A percentile compares a stretch with the other conserved stretches of the same genome.
Conservation (phyloP, 2,113 vertebrate genomes). For the Pelecanoides urinatrix region DNA sequence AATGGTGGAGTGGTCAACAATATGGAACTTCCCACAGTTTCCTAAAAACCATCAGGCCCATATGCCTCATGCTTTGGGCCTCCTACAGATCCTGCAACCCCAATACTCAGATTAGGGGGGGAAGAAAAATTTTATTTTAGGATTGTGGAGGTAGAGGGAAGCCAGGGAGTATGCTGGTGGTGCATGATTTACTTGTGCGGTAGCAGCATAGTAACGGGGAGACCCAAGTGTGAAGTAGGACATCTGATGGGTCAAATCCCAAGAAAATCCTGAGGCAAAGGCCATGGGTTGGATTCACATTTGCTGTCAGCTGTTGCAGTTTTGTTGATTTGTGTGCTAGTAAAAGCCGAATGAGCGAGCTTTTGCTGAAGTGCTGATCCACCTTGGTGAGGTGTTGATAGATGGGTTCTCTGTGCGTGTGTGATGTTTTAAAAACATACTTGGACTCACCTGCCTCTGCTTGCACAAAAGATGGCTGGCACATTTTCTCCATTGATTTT, state of each 20-base stretch:
- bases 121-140: not conserved
- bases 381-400: not conserved
- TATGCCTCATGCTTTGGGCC: not conserved
- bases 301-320: not conserved
- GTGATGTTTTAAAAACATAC: not conserved
- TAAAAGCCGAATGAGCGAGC: not conserved
- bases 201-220: not conserved
- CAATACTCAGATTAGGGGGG: not conserved
- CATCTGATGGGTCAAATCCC: not conserved
- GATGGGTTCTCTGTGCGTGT: not conserved
- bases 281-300: not conserved
- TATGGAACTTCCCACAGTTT: not conserved
- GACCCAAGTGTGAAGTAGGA: not conserved
- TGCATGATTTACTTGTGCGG: not conserved
- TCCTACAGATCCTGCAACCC: not conserved
- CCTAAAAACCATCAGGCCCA: not conserved
- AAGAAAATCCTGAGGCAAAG: not conserved
- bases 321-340: not conserved
- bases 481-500: not conserved
- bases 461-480: not conserved
- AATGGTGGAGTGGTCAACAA: not conserved
- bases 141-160: not conserved
- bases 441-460: not conserved
- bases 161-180: accelerated
- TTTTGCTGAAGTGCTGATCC: not conserved